Evolutionary conservation across 2,888 invertebrate species (phyloP).

Genomic region (Lasius fuliginosus): DNA sequence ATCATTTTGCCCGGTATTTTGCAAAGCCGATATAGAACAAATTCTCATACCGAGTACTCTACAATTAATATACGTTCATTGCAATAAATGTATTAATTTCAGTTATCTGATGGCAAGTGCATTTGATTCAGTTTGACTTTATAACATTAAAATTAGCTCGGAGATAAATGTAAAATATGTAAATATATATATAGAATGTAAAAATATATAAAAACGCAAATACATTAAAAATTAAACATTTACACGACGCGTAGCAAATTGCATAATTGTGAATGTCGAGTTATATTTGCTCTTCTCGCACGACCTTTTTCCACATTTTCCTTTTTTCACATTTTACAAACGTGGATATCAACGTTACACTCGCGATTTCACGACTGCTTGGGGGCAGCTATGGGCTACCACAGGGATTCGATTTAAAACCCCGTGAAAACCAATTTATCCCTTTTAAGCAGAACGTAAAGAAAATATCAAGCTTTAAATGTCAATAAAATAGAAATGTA

Average conservation of each 20-base stretch:
- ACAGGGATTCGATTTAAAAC: conserved; percentile 26
- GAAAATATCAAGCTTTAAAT: conserved; percentile 7
- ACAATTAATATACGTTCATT: neutral
- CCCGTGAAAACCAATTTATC: conserved; percentile 31
- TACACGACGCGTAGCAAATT: neutral
- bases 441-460: conserved; percentile 15
- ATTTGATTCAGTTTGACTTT: neutral
- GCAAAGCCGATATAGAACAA: neutral
- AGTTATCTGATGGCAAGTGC: neutral
- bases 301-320: neutral
- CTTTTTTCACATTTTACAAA: neutral
- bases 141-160: neutral
- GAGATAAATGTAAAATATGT: neutral
- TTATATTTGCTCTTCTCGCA: neutral
- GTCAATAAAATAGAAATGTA: neutral
- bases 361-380: neutral
- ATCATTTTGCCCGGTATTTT: neutral
- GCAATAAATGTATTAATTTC: neutral
- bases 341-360: neutral
- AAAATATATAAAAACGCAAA: neutral
- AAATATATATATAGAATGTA: neutral
- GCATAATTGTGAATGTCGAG: conserved; percentile 3
- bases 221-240: neutral
- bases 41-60: neutral
- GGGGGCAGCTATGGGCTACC: neutral